Evolutionary conservation across 1,140 invertebrate genomes (phyloP), one percentile per base, ranked within the genome.

Genomic region (Drosophila subobscura): DNA sequence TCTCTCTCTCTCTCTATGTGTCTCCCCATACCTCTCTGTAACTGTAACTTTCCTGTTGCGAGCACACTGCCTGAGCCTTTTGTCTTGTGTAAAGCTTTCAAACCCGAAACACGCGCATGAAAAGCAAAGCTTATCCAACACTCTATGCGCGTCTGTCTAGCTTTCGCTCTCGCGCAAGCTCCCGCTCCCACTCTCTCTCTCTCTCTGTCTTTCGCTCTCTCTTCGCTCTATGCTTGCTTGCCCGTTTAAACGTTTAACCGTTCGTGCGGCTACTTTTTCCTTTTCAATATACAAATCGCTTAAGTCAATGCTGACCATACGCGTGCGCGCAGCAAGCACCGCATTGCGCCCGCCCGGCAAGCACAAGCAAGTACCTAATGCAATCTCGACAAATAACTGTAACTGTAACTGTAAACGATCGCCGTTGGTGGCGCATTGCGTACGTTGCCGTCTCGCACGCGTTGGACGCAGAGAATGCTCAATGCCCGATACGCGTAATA

Each of bases 201-300:
- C n/a, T 64, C 58, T 74, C 52, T 53, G 46, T 75, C 59, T 71
- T 46, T 73, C 64, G 52, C 47, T 73, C 71, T 63, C 61, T 76
- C 72, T 52, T 79, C 71, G 59, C 61, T 66, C 61, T 57, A 42
- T 59, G 33, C 71, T 65, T 75, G 71, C 77, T 79, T 71, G 55
- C 58, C 70, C 66, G 70, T 77, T 75, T 42, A 50, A 54, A 41
- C 67, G 56, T 78, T 51, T 25, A 20, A 64, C 50, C 65, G 53
- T 50, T 70, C 51, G 60, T 80, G 77, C 72, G 77, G 60, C 60
- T 72, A 60, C 52, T 71, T 77, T 79, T 73, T 60, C 45, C 71
- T 66, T 80, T 76, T 76, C 70, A 67, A 81, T 83, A 77, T 81
- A 45, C 59, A 83, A 73, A 74, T 51, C 74, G 79, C 79, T 81